These are phyloP conservation scores for Theretra japonica DNA, from an alignment of 2,888 invertebrate species.

Conservation along the genomic window DNA sequence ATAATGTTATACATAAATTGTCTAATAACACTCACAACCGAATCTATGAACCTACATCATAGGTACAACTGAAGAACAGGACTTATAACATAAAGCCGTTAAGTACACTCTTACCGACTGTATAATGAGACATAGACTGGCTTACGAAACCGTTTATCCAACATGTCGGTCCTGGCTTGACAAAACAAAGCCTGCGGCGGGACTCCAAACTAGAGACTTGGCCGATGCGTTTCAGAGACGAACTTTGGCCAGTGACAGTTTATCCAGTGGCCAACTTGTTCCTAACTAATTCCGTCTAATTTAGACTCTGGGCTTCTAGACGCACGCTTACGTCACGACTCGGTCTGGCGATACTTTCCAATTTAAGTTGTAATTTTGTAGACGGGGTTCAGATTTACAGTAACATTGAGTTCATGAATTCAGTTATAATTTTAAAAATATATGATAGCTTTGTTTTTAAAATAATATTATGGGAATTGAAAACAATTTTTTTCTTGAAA, in stretches of 20 bases:
- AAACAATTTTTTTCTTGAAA: no score
- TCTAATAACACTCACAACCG: neutral
- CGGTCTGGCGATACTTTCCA: constrained; percentile 41
- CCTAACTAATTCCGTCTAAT: constrained; percentile 68
- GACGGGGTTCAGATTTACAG: neutral
- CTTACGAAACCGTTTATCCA: constrained; percentile 45
- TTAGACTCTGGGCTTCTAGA: constrained; percentile 55
- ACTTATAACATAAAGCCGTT: no score
- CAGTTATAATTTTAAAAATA: no score
- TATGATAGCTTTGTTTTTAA: no score
- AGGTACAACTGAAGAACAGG: no score
- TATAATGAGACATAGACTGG: constrained; percentile 23
- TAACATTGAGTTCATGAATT: no score
- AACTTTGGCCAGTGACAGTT: constrained; percentile 59
- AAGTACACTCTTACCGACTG: neutral
- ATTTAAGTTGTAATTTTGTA: constrained; percentile 1
- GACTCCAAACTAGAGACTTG: constrained; percentile 40
- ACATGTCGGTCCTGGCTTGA: constrained; percentile 41
- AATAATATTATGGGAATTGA: no score
- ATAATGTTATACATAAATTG: no score
- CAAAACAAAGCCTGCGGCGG: constrained; percentile 49
- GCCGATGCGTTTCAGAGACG: constrained; percentile 44
- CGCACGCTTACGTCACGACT: constrained; percentile 53
- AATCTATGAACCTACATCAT: neutral
- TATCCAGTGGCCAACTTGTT: constrained; percentile 61